Base-by-base conservation (phyloP, 1,140 invertebrate species). In the Dryas iulia region DNA sequence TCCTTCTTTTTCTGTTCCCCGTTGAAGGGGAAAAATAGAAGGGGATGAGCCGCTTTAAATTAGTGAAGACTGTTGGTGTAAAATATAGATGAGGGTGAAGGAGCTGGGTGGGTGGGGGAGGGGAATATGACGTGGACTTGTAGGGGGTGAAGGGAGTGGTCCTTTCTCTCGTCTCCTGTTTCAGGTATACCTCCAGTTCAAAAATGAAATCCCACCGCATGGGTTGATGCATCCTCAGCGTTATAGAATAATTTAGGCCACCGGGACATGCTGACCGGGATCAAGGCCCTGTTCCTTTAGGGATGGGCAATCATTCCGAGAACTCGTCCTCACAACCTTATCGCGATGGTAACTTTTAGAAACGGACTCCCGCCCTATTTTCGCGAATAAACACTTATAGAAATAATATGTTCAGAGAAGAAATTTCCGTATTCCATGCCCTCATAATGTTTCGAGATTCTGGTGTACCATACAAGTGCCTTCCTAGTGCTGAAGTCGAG, bases 401-500 rank as follows among this genome's bases (percentile, higher is more conserved):
- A 58, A 87, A 84, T 70, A 68, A 73, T 69, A 77, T 86, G 18
- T 90, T 82, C 59, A 84, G 90, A 59, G 91, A 91, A n/a, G 78
- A 33, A 81, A 74, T 64, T 92, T 84, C 69, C 75, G 87, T n/a
- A 91, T 25, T 82, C 80, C 66, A 63, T 73, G 24, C 80, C n/a
- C 83, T 24, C 89, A 84, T 73, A 79, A 81, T 72, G n/a, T 91
- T 83, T 62, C 82, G 84, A 7, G 87, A 89, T 35, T 68, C 73
- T 25, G 72, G 62, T 33, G 66, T 63, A 10, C 78, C 84, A 10
- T 90, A 77, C 71, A 81, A 87, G 72, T n/a, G 82, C 85, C n/a
- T n/a, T 11, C 84, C 89, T 28, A 89, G 82, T 78, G 73, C 75
- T 54, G 86, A 89, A 81, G 81, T 81, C 12, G 86, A 21, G 87